Evolutionary conservation across 2,113 vertebrate species (phyloP).

Genomic region (Collichthys lucidus): DNA sequence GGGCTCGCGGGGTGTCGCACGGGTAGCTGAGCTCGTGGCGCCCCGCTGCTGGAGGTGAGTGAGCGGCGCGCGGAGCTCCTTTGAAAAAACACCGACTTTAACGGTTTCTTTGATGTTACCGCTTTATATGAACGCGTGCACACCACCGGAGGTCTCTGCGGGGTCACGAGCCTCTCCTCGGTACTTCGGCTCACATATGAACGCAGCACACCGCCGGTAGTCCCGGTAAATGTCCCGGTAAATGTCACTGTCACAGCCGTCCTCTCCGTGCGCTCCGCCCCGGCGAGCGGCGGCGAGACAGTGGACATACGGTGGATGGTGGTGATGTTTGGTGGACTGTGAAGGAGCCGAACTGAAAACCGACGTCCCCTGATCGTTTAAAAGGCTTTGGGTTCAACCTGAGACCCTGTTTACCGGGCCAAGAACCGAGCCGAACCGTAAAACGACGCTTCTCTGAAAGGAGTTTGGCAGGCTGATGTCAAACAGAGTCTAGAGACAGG

Average conservation of each 20-base stretch:
- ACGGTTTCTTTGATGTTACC: no score
- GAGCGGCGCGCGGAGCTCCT: background rate
- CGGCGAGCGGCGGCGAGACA: constrained; percentile 18
- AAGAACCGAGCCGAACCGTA: rapidly evolving
- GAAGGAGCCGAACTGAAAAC: background rate
- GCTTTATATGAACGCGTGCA: background rate
- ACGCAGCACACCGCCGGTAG: rapidly evolving
- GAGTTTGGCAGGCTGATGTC: background rate
- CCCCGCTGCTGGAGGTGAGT: constrained; percentile 39
- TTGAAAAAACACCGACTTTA: background rate
- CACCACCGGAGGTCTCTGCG: rapidly evolving
- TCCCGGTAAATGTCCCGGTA: background rate
- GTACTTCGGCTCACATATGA: background rate
- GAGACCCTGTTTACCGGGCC: rapidly evolving
- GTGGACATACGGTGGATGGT: background rate
- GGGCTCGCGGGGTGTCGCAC: background rate
- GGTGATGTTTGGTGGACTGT: background rate
- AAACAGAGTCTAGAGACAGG: background rate
- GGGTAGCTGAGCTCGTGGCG: constrained; percentile 3
- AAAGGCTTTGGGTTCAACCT: rapidly evolving
- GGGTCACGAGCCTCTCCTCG: rapidly evolving
- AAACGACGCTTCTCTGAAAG: constrained; percentile 29
- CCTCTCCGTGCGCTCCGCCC: constrained; percentile 14
- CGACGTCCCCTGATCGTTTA: rapidly evolving
- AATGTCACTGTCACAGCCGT: background rate